Conservation (phyloP, 2,888 invertebrate species). For the Branchellion lobata region DNA sequence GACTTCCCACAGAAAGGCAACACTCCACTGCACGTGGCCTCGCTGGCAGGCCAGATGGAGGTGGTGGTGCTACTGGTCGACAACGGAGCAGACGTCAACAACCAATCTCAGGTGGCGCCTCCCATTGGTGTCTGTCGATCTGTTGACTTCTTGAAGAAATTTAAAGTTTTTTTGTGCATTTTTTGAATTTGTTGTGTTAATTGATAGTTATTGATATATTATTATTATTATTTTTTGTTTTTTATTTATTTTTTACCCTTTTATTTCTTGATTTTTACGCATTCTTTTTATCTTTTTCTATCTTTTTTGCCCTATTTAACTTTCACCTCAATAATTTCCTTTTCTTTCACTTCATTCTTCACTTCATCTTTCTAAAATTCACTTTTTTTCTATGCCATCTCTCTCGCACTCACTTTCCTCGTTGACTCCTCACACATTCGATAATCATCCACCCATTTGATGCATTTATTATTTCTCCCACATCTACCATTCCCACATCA, state of each 20-base stretch:
- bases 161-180: neutral
- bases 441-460: no score
- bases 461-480: no score
- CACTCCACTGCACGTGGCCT: conserved; percentile 95
- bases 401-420: no score
- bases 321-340: no score
- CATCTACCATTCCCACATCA: no score
- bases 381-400: no score
- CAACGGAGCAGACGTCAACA: conserved; percentile 93
- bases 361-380: no score
- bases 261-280: no score
- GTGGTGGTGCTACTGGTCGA: conserved; percentile 91
- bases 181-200: neutral
- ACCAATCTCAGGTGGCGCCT: conserved; percentile 80
- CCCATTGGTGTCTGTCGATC: neutral
- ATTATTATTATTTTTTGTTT: neutral
- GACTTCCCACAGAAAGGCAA: conserved; percentile 51
- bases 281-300: no score
- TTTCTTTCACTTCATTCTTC: no score
- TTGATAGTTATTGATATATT: neutral
- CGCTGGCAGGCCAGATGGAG: conserved; percentile 93
- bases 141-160: neutral
- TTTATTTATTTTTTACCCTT: neutral
- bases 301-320: no score
- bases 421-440: no score